A percentile compares a stretch with the other conserved stretches of the same genome.
These are phyloP conservation scores for Teleogryllus oceanicus DNA, from an alignment of 2,888 invertebrate genomes.

Conservation along the genomic window DNA sequence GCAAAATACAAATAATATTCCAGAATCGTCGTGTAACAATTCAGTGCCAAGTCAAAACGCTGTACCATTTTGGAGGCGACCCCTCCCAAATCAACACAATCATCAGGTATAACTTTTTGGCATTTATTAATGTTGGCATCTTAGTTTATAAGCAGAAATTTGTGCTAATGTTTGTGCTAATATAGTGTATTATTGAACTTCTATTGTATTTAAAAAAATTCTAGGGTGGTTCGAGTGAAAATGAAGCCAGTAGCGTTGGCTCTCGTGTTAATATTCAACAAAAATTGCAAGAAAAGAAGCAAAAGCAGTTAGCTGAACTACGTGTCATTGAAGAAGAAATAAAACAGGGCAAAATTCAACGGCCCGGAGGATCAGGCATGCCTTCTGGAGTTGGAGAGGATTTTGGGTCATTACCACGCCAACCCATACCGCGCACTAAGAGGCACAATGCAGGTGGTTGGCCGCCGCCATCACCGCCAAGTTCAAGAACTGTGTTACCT, in stretches of 20 bases:
- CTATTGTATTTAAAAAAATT: conserved; percentile 26
- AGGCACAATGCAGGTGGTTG: conserved; percentile 60
- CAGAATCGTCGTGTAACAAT: conserved; percentile 23
- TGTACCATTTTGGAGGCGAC: conserved; percentile 72
- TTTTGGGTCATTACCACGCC: conserved; percentile 47
- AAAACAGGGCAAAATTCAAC: conserved; percentile 67
- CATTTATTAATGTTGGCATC: no score
- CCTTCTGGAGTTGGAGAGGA: conserved; percentile 33
- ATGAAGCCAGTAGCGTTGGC: conserved; percentile 67
- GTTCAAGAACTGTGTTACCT: conserved; percentile 42
- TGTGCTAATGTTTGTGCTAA: background rate
- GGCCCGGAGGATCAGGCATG: conserved; percentile 39
- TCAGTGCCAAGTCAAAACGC: conserved; percentile 34
- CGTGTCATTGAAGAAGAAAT: conserved; percentile 83
- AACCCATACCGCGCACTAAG: conserved; percentile 69
- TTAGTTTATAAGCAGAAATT: no score
- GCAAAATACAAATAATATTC: background rate
- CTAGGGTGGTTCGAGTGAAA: conserved; percentile 66
- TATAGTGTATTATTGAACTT: background rate
- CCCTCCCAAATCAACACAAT: conserved; percentile 57
- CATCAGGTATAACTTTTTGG: conserved; percentile 43
- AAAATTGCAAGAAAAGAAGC: conserved; percentile 82
- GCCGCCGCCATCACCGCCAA: conserved; percentile 44
- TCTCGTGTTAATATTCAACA: conserved; percentile 81
- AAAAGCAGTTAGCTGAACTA: conserved; percentile 79